phyloP scores from a whole-genome alignment of 2,797 vertebrate species.

The Natrix natrix region DNA sequence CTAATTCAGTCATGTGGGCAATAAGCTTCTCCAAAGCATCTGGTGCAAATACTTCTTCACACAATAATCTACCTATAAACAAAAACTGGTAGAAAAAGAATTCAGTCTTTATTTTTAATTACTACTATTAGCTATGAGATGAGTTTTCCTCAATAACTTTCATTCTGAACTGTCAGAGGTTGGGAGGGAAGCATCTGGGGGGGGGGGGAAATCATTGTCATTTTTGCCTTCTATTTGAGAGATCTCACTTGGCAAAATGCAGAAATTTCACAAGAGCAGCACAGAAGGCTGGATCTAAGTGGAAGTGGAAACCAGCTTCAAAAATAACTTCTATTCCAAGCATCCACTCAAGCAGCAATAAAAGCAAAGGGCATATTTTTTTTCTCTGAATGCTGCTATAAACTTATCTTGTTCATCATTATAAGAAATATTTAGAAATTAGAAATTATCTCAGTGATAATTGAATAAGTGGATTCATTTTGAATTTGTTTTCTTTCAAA shows the following conservation, averaged over 20 bases:
- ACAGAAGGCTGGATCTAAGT: not conserved
- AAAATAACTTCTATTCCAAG: not conserved
- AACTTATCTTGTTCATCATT: not conserved
- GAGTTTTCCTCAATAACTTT: not conserved
- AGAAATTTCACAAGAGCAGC: not conserved
- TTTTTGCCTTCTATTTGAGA: not conserved
- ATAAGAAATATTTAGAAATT: not conserved
- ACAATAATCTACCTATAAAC: not conserved
- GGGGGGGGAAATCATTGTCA: not conserved
- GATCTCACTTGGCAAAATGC: not conserved
- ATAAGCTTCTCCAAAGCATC: not conserved
- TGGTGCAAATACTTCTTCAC: not conserved
- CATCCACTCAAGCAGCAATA: not conserved
- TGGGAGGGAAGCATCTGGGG: not conserved
- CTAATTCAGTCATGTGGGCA: not conserved
- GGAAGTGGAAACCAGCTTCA: not conserved
- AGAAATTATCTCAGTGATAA: not conserved
- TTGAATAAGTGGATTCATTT: not conserved
- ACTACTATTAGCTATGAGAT: not conserved
- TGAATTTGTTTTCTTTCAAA: not conserved
- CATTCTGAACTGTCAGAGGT: not conserved
- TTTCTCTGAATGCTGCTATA: not conserved
- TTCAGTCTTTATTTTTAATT: not conserved
- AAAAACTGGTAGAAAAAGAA: not conserved
- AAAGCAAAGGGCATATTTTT: not conserved